Percentiles rank a stretch among this genome's conserved stretches.
Evolutionary conservation across 2,797 vertebrate species (phyloP).

Genomic region (Aeoliscus strigatus): DNA sequence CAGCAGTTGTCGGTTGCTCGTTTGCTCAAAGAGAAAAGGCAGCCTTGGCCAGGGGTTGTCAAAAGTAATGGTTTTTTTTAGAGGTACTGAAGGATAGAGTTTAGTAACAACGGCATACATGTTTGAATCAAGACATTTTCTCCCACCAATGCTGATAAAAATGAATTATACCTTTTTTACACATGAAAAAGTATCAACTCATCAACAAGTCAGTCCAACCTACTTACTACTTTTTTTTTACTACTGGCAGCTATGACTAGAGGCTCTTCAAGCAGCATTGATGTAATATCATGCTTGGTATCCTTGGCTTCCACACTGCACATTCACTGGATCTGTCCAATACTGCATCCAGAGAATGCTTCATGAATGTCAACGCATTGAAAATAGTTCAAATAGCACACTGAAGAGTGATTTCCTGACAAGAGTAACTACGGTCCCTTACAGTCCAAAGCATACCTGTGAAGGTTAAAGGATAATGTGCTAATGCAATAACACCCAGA

Average conservation of each 20-base stretch:
- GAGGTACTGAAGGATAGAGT: neutral
- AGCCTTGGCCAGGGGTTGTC: neutral
- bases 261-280: slow-evolving; percentile 40
- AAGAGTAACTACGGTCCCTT: too few relatives aligned
- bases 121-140: too few relatives aligned
- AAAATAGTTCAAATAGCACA: too few relatives aligned
- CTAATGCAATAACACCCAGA: slow-evolving; percentile 64
- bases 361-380: too few relatives aligned
- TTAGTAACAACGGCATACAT: too few relatives aligned
- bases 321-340: slow-evolving; percentile 2
- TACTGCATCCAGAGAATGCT: too few relatives aligned
- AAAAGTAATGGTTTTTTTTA: slow-evolving; percentile 10
- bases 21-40: slow-evolving; percentile 6
- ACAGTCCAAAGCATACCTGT: slow-evolving; percentile 18
- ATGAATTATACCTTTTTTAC: too few relatives aligned
- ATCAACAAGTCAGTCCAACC: too few relatives aligned
- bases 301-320: slow-evolving; percentile 19
- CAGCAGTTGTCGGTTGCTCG: slow-evolving; percentile 7
- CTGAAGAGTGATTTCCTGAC: too few relatives aligned
- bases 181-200: neutral
- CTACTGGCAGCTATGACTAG: slow-evolving; percentile 47
- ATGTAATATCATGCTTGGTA: slow-evolving; percentile 38
- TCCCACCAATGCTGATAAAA: too few relatives aligned
- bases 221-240: neutral
- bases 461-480: slow-evolving; percentile 50